Conservation (phyloP, 2,888 invertebrate species). For the Deilephila porcellus region DNA sequence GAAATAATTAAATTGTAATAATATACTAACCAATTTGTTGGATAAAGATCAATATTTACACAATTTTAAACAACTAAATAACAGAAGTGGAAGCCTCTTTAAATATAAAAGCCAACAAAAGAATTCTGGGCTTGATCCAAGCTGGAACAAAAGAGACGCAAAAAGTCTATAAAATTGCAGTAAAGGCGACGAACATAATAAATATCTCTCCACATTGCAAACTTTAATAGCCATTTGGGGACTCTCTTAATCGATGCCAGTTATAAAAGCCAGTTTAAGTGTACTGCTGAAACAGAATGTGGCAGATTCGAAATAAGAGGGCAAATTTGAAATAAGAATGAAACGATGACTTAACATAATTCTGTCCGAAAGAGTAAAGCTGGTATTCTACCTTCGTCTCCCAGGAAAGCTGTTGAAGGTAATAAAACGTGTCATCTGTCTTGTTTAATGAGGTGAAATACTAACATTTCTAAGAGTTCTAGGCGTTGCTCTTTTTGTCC, state of each 20-base stretch:
- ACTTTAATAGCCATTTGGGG: slow-evolving; percentile 27
- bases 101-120: slow-evolving; percentile 21
- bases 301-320: neutral
- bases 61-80: slow-evolving; percentile 7
- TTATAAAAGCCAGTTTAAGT: slow-evolving; percentile 20
- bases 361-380: neutral
- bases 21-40: neutral
- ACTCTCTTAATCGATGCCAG: slow-evolving; percentile 20
- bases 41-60: slow-evolving; percentile 15
- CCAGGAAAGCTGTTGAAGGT: slow-evolving; percentile 22
- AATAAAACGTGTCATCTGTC: slow-evolving; percentile 38
- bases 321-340: neutral
- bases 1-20: too few species aligned
- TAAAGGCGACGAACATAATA: slow-evolving; percentile 24
- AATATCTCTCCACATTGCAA: slow-evolving; percentile 24
- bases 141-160: slow-evolving; percentile 16
- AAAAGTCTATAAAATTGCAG: slow-evolving; percentile 25
- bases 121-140: slow-evolving; percentile 24
- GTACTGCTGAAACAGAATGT: neutral
- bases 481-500: slow-evolving; percentile 34
- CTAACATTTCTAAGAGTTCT: slow-evolving; percentile 35
- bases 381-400: slow-evolving; percentile 36
- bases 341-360: neutral
- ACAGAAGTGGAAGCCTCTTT: slow-evolving; percentile 11
- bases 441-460: slow-evolving; percentile 40